phyloP scores from a whole-genome alignment of 2,888 invertebrate genomes.

The Netelia melanura region DNA sequence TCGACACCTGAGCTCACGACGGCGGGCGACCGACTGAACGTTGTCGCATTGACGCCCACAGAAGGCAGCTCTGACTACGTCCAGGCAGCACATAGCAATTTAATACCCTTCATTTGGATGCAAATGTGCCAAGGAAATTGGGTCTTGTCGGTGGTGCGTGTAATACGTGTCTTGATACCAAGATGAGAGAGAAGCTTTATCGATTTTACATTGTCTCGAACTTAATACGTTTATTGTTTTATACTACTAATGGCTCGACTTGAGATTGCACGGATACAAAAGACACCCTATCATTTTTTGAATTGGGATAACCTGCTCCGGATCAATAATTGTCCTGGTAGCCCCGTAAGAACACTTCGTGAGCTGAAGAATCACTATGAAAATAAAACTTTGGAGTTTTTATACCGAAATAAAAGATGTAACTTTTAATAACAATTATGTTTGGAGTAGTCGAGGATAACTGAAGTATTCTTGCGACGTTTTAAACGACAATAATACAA shows the following conservation, averaged over 20 bases:
- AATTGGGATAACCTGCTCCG: neutral
- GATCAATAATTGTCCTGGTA: neutral
- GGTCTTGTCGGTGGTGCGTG: conserved; percentile 25
- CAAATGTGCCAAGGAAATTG: conserved; percentile 66
- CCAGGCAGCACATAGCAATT: conserved; percentile 63
- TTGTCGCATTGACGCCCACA: conserved; percentile 20
- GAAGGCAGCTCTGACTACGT: conserved; percentile 8
- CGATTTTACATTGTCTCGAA: conserved; percentile 15
- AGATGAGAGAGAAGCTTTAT: neutral
- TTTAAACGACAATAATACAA: no score
- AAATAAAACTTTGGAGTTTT: no score
- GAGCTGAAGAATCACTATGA: no score
- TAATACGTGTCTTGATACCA: neutral
- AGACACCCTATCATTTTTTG: neutral
- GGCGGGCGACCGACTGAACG: conserved; percentile 15
- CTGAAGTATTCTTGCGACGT: no score
- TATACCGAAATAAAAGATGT: no score
- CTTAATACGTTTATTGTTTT: conserved; percentile 9
- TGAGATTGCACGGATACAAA: neutral
- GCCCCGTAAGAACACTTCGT: no score
- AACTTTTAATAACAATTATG: no score
- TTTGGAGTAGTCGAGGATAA: no score
- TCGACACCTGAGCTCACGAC: conserved; percentile 47
- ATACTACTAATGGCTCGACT: neutral
- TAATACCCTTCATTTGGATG: conserved; percentile 75